Conservation (phyloP, 2,888 invertebrate species). For the Agriopis leucophaearia region DNA sequence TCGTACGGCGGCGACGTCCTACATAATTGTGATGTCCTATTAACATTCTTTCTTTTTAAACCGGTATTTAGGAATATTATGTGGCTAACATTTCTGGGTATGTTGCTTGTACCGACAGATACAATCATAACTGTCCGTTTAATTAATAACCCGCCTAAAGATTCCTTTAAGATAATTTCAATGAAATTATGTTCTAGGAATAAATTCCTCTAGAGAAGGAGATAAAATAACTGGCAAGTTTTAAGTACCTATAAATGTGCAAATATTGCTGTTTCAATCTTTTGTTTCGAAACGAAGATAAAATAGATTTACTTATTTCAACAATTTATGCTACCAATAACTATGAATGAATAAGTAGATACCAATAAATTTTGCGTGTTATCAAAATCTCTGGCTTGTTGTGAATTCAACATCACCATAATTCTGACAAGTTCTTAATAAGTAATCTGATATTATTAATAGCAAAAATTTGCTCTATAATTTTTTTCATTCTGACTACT, state of each 20-base stretch:
- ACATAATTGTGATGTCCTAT: slow-evolving; percentile 62
- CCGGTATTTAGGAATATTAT: slow-evolving; percentile 51
- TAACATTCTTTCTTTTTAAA: slow-evolving; percentile 64
- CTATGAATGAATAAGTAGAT: slow-evolving; percentile 12
- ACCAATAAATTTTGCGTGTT: slow-evolving; percentile 24
- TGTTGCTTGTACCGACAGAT: slow-evolving; percentile 32
- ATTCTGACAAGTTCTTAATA: slow-evolving; percentile 5
- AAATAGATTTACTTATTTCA: slow-evolving; percentile 2
- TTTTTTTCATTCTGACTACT: too few relatives aligned
- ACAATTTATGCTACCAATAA: slow-evolving; percentile 17
- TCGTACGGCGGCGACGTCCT: slow-evolving; percentile 57
- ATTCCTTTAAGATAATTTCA: slow-evolving; percentile 33
- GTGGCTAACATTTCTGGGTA: slow-evolving; percentile 31
- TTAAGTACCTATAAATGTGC: slow-evolving; percentile 12
- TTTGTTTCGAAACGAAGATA: slow-evolving; percentile 12
- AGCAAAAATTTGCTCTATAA: too few relatives aligned
- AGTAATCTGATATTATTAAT: neutral
- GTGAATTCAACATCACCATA: slow-evolving; percentile 4
- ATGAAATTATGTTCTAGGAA: slow-evolving; percentile 31
- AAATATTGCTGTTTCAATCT: slow-evolving; percentile 8
- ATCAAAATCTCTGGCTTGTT: slow-evolving; percentile 16
- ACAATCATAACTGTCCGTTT: slow-evolving; percentile 38
- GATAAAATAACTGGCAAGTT: slow-evolving; percentile 21
- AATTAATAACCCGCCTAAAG: slow-evolving; percentile 34
- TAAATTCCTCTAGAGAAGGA: slow-evolving; percentile 26